Evolutionary conservation across 2,888 invertebrate genomes (phyloP).

Genomic region (Athalia cordata): DNA sequence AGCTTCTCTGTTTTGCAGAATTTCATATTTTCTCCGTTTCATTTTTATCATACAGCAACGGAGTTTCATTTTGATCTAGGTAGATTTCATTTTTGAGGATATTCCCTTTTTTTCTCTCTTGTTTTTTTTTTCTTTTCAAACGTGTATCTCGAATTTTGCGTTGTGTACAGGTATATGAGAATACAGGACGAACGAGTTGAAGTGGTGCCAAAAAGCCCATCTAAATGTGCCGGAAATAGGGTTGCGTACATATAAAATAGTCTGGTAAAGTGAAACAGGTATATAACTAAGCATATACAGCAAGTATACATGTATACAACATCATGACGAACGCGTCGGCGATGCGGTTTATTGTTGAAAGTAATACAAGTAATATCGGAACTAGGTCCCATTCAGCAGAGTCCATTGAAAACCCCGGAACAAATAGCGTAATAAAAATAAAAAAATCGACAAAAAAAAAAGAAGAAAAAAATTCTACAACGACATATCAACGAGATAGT

Average conservation of each 20-base stretch:
- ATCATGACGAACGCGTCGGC: conserved; percentile 5
- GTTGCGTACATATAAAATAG: conserved; percentile 5
- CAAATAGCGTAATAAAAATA: conserved; percentile 61
- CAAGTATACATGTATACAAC: no score
- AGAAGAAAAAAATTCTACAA: conserved; percentile 22
- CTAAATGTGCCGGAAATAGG: conserved; percentile 3
- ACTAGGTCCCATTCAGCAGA: conserved; percentile 65
- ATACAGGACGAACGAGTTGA: conserved; percentile 24
- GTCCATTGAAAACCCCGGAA: conserved; percentile 65
- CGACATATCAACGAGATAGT: conserved; percentile 37
- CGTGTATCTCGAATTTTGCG: conserved; percentile 4
- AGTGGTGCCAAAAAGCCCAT: conserved; percentile 28
- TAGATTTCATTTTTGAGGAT: no score
- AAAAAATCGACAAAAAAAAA: conserved; percentile 37
- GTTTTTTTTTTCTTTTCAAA: neutral
- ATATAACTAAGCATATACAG: neutral
- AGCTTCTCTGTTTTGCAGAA: no score
- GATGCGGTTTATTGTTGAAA: conserved; percentile 40
- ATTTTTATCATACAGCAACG: no score
- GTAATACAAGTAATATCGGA: conserved; percentile 53
- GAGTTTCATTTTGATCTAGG: no score
- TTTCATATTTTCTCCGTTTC: no score
- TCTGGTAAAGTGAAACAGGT: conserved; percentile 8
- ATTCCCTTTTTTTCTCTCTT: no score
- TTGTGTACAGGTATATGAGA: conserved; percentile 8